phyloP scores from a whole-genome alignment of 2,797 vertebrate genomes.

The Atherinosoma microstoma region DNA sequence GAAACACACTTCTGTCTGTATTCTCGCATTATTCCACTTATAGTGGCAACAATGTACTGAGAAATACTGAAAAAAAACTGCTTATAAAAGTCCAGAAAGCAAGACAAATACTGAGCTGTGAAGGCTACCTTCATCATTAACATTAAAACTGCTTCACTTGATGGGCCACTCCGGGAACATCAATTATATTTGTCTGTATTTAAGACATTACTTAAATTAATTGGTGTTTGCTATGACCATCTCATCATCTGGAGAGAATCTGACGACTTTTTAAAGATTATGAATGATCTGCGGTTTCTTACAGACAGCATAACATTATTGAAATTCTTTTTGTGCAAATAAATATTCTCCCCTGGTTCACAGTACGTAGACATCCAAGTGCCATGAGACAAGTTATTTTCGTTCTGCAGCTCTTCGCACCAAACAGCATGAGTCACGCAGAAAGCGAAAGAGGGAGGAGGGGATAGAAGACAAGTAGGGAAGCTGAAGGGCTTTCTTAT shows the following conservation, averaged over 20 bases:
- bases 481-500: conserved; percentile 22
- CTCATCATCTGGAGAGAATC: background rate
- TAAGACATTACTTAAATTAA: no score
- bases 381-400: conserved; percentile 56
- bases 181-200: background rate
- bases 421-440: conserved; percentile 62
- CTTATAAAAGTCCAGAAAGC: background rate
- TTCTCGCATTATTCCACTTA: background rate
- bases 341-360: background rate
- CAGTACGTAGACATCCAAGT: conserved; percentile 11
- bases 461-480: background rate
- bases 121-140: background rate
- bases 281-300: background rate
- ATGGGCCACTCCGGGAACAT: background rate
- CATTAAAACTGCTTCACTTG: background rate
- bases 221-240: background rate
- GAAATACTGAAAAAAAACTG: background rate
- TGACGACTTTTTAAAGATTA: background rate
- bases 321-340: background rate
- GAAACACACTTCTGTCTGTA: background rate
- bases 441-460: conserved; percentile 15
- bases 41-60: background rate
- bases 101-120: background rate
- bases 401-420: conserved; percentile 40
- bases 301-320: background rate